Conservation (phyloP, 1,140 invertebrate genomes). For the Scylla paramamosain region DNA sequence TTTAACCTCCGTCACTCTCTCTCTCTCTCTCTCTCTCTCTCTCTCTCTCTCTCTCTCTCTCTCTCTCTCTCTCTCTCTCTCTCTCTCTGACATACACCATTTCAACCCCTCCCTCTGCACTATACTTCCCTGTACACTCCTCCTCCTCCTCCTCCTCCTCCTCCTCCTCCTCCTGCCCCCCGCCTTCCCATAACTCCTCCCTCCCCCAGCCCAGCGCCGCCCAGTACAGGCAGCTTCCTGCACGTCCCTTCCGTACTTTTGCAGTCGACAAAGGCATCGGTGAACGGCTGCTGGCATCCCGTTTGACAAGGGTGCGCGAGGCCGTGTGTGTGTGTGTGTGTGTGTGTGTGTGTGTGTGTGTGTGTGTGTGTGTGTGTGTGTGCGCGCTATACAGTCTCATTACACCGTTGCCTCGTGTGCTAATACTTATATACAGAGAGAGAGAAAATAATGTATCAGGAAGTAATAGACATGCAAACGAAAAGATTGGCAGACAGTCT, state of each 20-base stretch:
- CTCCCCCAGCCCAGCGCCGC: not conserved
- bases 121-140: not conserved
- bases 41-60: slow-evolving; percentile 19
- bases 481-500: too few relatives aligned
- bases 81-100: not conserved
- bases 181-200: not conserved
- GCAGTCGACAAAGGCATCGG: not conserved
- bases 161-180: not conserved
- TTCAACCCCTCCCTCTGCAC: not conserved
- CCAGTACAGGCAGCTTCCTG: not conserved
- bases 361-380: not conserved
- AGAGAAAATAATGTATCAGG: not conserved
- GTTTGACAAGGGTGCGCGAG: not conserved
- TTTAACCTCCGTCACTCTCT: too few relatives aligned
- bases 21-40: not conserved
- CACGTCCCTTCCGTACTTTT: not conserved
- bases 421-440: too few relatives aligned
- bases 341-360: slow-evolving; percentile 18
- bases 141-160: not conserved
- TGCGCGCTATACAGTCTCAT: too few relatives aligned
- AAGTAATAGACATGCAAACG: not conserved
- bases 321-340: not conserved
- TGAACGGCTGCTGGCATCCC: not conserved
- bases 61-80: slow-evolving; percentile 20
- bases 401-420: too few relatives aligned